Evolutionary conservation across 2,113 vertebrate genomes (phyloP).

Genomic region (Nannospalax galili): DNA sequence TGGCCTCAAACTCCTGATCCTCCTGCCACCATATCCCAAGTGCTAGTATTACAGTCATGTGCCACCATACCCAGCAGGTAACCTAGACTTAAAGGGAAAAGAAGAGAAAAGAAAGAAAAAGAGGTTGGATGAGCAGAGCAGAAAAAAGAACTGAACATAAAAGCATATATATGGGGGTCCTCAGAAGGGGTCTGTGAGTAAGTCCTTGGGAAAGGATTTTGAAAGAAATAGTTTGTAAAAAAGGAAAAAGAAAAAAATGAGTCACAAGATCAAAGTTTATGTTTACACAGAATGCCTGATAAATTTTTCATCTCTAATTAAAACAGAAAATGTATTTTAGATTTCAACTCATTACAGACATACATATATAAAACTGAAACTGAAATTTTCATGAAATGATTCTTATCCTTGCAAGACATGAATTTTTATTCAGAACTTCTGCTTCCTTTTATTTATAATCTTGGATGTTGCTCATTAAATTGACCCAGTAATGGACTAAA

Average conservation of each 20-base stretch:
- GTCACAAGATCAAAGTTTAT: neutral
- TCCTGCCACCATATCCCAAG: neutral
- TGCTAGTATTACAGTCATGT: neutral
- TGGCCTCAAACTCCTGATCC: neutral
- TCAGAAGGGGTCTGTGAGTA: neutral
- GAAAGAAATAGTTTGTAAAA: constrained; percentile 29
- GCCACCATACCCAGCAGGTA: neutral
- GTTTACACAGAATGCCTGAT: neutral
- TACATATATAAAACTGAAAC: constrained; percentile 26
- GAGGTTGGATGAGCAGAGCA: neutral
- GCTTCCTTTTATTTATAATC: constrained; percentile 49
- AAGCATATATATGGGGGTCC: neutral
- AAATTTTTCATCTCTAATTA: neutral
- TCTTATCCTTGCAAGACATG: neutral
- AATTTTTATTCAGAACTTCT: constrained; percentile 53
- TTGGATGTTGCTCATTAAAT: constrained; percentile 15
- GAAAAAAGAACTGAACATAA: neutral
- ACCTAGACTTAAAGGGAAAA: neutral
- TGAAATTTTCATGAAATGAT: constrained; percentile 49
- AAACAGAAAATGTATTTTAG: constrained; percentile 40
- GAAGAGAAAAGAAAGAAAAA: neutral
- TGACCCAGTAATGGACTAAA: neutral
- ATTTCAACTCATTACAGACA: constrained; percentile 32
- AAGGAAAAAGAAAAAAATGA: neutral
- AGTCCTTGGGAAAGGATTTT: neutral